These are phyloP conservation scores for Mycetomoellerius zeteki DNA, from an alignment of 1,140 invertebrate genomes.

Conservation along the genomic window DNA sequence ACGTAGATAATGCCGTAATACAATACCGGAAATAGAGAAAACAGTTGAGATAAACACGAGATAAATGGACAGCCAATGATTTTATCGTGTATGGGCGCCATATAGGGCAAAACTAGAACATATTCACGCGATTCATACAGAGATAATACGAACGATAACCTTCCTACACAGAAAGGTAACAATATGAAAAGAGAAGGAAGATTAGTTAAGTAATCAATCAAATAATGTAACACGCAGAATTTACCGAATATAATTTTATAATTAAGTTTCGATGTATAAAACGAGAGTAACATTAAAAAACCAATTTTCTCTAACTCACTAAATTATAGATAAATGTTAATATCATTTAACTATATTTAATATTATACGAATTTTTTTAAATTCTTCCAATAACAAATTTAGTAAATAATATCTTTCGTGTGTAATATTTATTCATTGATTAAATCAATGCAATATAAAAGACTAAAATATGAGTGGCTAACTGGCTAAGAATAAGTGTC, in stretches of 20 bases:
- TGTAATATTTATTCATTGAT: not conserved
- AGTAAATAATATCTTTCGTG: not conserved
- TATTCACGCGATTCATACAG: not conserved
- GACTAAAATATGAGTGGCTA: not conserved
- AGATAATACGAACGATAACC: slow-evolving; percentile 12
- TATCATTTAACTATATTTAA: not conserved
- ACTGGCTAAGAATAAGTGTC: not conserved
- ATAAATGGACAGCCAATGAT: slow-evolving; percentile 20
- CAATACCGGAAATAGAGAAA: slow-evolving; percentile 47
- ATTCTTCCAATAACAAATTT: not conserved
- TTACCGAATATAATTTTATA: not conserved
- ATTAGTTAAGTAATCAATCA: not conserved
- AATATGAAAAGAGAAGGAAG: no score
- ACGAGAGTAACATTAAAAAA: not conserved
- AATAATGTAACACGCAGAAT: not conserved
- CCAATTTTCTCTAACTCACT: not conserved
- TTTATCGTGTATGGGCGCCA: not conserved
- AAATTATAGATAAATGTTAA: slow-evolving; percentile 1
- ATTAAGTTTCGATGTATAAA: not conserved
- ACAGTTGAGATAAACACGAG: not conserved
- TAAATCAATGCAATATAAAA: not conserved
- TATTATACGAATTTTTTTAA: not conserved
- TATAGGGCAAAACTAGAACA: slow-evolving; percentile 34
- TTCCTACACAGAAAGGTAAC: not conserved
- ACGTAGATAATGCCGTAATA: slow-evolving; percentile 28